Conservation (phyloP, 2,888 invertebrate genomes). For the Chrysomela aeneicollis region DNA sequence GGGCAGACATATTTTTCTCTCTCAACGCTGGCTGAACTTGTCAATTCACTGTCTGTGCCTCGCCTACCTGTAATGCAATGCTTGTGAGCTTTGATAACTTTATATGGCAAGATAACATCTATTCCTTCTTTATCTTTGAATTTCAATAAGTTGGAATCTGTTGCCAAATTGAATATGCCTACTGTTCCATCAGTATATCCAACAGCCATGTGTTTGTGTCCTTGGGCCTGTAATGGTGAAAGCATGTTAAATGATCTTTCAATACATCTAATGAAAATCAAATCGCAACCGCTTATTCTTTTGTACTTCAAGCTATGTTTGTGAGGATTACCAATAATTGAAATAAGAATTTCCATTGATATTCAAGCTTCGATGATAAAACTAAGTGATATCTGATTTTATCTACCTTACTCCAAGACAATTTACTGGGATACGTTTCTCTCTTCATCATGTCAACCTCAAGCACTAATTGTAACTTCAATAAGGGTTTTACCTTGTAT, state of each 20-base stretch:
- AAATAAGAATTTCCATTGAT: no score
- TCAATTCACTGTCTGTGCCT: no score
- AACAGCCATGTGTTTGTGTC: slow-evolving; percentile 67
- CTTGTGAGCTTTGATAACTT: slow-evolving; percentile 68
- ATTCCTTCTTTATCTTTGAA: slow-evolving; percentile 58
- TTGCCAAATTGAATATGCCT: slow-evolving; percentile 69
- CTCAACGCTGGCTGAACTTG: no score
- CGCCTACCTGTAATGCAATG: slow-evolving; percentile 70
- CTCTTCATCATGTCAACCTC: slow-evolving; percentile 11
- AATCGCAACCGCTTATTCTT: no score
- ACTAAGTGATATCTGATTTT: no score
- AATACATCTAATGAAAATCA: no score
- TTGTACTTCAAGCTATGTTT: no score
- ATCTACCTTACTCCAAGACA: slow-evolving; percentile 62
- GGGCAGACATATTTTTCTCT: no score
- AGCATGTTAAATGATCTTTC: no score
- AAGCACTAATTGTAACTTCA: slow-evolving; percentile 58
- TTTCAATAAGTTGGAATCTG: slow-evolving; percentile 62
- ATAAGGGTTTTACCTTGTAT: slow-evolving; percentile 63
- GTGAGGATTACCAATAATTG: no score
- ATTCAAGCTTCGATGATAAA: no score
- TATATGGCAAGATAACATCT: slow-evolving; percentile 65
- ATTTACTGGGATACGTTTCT: slow-evolving; percentile 63
- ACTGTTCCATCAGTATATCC: slow-evolving; percentile 74
- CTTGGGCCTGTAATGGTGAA: slow-evolving; percentile 60